Evolutionary conservation across 1,140 invertebrate genomes (phyloP), one percentile per base, ranked within the genome.

Genomic region (Trissolcus basalis): DNA sequence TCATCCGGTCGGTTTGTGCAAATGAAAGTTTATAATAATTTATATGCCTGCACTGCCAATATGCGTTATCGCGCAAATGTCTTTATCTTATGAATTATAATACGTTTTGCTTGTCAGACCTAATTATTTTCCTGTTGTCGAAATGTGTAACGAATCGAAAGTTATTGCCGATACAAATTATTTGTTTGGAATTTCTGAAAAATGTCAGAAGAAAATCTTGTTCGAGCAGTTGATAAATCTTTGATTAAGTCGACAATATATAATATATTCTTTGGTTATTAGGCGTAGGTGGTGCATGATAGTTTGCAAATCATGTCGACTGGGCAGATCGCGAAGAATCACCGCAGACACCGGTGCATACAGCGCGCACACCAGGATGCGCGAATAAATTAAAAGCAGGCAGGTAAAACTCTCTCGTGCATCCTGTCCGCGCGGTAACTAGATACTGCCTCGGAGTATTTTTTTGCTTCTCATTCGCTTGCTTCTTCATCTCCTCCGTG

Each of bases 401-500:
- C 65, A 77, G 73, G 65, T 75, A 74, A 63, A 80, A 69, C 54
- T 61, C 56, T 59, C 67, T 58, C 63, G 71, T 68, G 63, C 55
- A 77, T 77, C 74, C 78, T 80, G 78, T 80, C 78, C 70, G 78
- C 67, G 63, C 71, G 71, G 78, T 80, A 80, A 80, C 78, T 80
- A 80, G 78, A 80, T 75, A 78, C 67, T 60, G 53, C 75, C 78
- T 27, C 19, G 19, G 19, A 75, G 60, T 69, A 14, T 45, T 67
- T 80, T 76, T 72, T 71, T 58, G 35, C 51, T 69, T 75, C 61
- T 72, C 50, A 54, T 67, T 80, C 60, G 49, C 45, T 58, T 48
- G 60, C 60, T 71, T 69, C 67, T 69, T 71, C 71, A 69, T 77
- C 64, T 69, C 45, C 60, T 56, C 56, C 59, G 44, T 59, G 68